These are phyloP conservation scores for Natator depressus DNA, from an alignment of 2,113 vertebrate species.

Conservation along the genomic window DNA sequence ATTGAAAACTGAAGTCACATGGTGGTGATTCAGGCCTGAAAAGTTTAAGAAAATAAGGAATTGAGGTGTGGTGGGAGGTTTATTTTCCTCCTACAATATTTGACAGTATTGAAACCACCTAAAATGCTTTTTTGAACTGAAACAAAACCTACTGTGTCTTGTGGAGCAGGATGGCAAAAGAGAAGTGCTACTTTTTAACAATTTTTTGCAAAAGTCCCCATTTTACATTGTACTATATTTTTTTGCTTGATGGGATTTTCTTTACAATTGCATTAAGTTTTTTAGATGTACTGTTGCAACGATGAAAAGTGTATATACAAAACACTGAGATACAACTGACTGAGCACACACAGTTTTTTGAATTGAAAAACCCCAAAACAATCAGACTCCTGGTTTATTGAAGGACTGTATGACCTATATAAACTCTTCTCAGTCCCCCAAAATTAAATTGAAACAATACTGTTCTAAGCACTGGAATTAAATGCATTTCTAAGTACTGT, in stretches of 20 bases:
- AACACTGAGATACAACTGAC: not conserved
- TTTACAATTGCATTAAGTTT: not conserved
- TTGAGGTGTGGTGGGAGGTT: conserved; percentile 48
- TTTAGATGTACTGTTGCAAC: not conserved
- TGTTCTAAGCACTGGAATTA: not conserved
- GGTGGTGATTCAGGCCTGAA: conserved; percentile 33
- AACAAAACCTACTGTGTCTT: conserved; percentile 6
- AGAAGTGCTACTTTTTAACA: not conserved
- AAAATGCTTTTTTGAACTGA: not conserved
- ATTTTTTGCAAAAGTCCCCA: not conserved
- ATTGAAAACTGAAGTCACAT: conserved; percentile 44
- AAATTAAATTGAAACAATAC: not conserved
- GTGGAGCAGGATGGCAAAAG: not conserved
- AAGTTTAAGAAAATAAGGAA: conserved; percentile 51
- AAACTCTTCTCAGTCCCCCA: not conserved
- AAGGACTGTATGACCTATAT: not conserved
- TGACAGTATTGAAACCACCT: conserved; percentile 3
- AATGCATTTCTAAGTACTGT: not conserved
- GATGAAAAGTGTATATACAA: not conserved
- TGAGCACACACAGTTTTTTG: not conserved
- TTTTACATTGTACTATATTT: not conserved
- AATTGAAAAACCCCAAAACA: not conserved
- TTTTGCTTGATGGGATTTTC: not conserved
- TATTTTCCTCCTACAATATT: conserved; percentile 62
- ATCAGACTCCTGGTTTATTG: accelerated